Percentiles rank a stretch among this genome's conserved stretches.
Conservation (phyloP, 2,797 vertebrate genomes). For the Aphelocoma californica region DNA sequence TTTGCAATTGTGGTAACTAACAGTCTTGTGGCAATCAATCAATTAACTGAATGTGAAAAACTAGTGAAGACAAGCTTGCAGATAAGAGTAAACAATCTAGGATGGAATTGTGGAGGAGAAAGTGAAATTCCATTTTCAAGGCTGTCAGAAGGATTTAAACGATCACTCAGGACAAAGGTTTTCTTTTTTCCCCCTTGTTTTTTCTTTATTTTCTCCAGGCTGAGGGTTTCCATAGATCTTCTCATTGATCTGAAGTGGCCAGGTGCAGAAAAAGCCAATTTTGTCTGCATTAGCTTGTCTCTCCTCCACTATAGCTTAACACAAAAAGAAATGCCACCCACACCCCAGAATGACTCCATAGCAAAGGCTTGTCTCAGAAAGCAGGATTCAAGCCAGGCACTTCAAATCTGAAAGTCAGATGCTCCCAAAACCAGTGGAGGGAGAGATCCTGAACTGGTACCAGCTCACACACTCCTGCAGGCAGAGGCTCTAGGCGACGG, state of each 20-base stretch:
- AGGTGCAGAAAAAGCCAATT: slow-evolving; percentile 61
- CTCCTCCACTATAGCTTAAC: slow-evolving; percentile 20
- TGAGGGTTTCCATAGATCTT: slow-evolving; percentile 61
- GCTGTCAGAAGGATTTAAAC: slow-evolving; percentile 52
- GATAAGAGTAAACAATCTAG: slow-evolving; percentile 46
- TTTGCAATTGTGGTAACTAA: background rate
- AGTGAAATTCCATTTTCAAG: slow-evolving; percentile 57
- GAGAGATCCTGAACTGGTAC: background rate
- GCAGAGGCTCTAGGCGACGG: background rate
- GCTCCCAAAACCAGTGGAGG: background rate
- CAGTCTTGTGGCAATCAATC: background rate
- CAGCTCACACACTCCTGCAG: background rate
- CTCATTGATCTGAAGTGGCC: slow-evolving; percentile 57
- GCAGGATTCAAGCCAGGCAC: background rate
- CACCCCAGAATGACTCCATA: background rate
- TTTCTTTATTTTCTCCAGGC: slow-evolving; percentile 43
- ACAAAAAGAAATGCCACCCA: slow-evolving; percentile 22
- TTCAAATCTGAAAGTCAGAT: background rate
- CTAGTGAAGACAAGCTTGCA: slow-evolving; percentile 13
- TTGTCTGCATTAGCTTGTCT: slow-evolving; percentile 47
- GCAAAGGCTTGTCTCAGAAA: background rate
- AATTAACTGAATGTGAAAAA: slow-evolving; percentile 49
- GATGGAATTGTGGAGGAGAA: background rate
- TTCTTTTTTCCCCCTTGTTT: slow-evolving; percentile 10
- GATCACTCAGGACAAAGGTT: slow-evolving; percentile 38